A percentile compares a stretch with the other conserved stretches of the same genome.
phyloP scores from a whole-genome alignment of 2,113 vertebrate genomes.

The Colossoma macropomum region DNA sequence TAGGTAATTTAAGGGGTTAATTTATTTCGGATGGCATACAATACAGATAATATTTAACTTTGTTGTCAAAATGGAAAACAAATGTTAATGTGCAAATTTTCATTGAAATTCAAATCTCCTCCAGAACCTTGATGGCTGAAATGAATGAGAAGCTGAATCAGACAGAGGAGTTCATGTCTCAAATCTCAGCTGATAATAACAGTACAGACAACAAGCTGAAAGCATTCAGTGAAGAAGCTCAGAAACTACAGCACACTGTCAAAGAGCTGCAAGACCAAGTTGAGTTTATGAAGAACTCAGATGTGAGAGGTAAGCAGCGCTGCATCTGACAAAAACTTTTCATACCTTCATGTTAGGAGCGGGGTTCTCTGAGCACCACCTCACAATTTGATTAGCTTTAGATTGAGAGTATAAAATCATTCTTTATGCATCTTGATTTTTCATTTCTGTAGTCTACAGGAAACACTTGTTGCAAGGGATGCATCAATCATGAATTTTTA shows the following conservation, averaged over 20 bases:
- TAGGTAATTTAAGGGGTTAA: not conserved
- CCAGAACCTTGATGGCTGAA: slow-evolving; percentile 85
- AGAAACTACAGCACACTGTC: slow-evolving; percentile 82
- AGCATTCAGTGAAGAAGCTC: slow-evolving; percentile 78
- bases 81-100: not conserved
- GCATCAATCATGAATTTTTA: no score
- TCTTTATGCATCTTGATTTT: not conserved
- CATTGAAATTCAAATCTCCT: slow-evolving; percentile 34
- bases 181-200: slow-evolving; percentile 75
- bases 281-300: slow-evolving; percentile 95
- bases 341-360: not conserved
- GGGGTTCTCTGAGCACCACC: not conserved
- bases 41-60: not conserved
- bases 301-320: slow-evolving; percentile 84
- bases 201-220: slow-evolving; percentile 77
- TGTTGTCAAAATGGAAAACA: no score
- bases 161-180: slow-evolving; percentile 80
- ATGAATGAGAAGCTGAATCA: slow-evolving; percentile 83
- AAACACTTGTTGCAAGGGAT: no score
- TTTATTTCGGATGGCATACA: not conserved
- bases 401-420: not conserved
- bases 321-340: not conserved
- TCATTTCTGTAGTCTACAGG: no score
- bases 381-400: no score
- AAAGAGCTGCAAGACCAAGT: slow-evolving; percentile 89